Conservation (phyloP, 2,797 vertebrate genomes). For the Xiphophorus birchmanni region DNA sequence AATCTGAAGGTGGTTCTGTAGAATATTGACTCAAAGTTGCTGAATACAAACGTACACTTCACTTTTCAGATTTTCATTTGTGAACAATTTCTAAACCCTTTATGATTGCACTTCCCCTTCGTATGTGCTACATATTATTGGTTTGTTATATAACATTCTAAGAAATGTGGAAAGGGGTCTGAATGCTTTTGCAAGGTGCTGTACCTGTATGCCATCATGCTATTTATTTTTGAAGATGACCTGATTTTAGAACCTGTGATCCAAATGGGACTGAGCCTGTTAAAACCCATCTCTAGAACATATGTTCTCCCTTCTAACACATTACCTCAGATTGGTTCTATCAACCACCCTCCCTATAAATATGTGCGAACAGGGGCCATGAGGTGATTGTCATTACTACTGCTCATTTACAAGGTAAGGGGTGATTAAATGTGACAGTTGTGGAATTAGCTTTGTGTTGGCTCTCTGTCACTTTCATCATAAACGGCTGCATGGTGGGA, state of each 20-base stretch:
- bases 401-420: slow-evolving; percentile 88
- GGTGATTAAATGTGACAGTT: slow-evolving; percentile 88
- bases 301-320: slow-evolving; percentile 53
- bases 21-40: neutral
- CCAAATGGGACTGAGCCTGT: slow-evolving; percentile 31
- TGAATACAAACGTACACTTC: neutral
- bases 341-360: slow-evolving; percentile 75
- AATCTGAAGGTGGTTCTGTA: neutral
- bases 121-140: neutral
- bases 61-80: neutral
- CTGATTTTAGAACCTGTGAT: slow-evolving; percentile 10
- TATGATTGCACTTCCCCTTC: neutral
- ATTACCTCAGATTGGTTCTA: slow-evolving; percentile 72
- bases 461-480: slow-evolving; percentile 91
- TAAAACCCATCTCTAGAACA: slow-evolving; percentile 57
- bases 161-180: neutral
- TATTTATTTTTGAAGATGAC: slow-evolving; percentile 3
- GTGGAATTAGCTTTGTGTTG: slow-evolving; percentile 90
- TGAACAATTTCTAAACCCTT: neutral
- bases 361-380: slow-evolving; percentile 82
- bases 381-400: slow-evolving; percentile 87
- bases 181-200: neutral
- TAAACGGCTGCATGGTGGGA: slow-evolving; percentile 83
- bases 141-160: neutral
- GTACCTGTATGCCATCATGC: neutral